Conservation (phyloP, 2,888 invertebrate species). For the Graphium colonna region DNA sequence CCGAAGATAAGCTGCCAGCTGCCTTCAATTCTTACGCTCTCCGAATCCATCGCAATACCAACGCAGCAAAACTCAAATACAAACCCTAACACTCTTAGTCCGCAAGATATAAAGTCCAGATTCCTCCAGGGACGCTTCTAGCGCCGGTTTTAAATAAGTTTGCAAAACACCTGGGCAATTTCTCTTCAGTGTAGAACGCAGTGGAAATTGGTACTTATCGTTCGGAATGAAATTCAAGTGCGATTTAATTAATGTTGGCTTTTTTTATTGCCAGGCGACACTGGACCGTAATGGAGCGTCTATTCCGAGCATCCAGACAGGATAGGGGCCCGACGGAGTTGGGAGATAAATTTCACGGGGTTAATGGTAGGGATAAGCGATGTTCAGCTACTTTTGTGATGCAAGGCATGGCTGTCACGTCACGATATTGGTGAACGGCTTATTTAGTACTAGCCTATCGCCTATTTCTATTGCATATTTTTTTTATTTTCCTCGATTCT, state of each 20-base stretch:
- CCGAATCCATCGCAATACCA: neutral
- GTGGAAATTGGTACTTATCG: constrained; percentile 18
- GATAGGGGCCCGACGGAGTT: neutral
- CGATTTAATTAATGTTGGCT: constrained; percentile 19
- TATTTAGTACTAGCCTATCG: too few species aligned
- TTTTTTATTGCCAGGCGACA: constrained; percentile 6
- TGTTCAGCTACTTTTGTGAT: neutral
- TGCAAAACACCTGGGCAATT: constrained; percentile 14
- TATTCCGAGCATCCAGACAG: neutral
- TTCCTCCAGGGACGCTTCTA: neutral
- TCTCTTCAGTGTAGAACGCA: constrained; percentile 15
- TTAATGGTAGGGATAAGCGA: neutral
- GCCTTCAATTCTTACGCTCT: constrained; percentile 21
- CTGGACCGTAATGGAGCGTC: constrained; percentile 7
- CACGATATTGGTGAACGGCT: too few species aligned
- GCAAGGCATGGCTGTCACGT: too few species aligned
- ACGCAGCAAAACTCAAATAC: neutral
- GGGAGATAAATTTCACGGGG: neutral
- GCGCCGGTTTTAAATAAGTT: neutral
- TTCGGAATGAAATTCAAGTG: constrained; percentile 14
- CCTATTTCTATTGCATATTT: too few species aligned
- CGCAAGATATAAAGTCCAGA: neutral
- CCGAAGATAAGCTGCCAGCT: constrained; percentile 21
- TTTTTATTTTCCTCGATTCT: too few species aligned
- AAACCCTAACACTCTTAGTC: neutral